These are phyloP conservation scores for Pollenia angustigena DNA, from an alignment of 2,888 invertebrate genomes.

Conservation along the genomic window DNA sequence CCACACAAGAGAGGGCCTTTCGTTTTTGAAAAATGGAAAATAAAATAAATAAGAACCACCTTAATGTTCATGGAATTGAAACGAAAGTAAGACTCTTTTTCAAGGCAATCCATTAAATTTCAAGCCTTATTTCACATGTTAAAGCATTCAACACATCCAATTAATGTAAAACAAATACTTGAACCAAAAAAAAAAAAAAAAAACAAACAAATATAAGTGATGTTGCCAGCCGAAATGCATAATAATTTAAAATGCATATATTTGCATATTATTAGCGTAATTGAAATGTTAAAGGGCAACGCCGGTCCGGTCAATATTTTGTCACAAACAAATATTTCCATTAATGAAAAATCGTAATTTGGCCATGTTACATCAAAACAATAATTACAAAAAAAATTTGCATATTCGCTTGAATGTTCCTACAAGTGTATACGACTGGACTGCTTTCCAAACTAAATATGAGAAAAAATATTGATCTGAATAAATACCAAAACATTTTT, in stretches of 20 bases:
- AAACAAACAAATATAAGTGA: not conserved
- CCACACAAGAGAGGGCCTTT: too few relatives aligned
- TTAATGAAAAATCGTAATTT: constrained; percentile 31
- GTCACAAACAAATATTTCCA: constrained; percentile 36
- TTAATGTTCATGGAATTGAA: too few relatives aligned
- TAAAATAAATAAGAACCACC: too few relatives aligned
- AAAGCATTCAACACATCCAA: too few relatives aligned
- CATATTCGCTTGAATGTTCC: constrained; percentile 38
- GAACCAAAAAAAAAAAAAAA: not conserved
- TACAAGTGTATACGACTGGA: not conserved
- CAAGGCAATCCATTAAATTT: too few relatives aligned
- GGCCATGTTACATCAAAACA: constrained; percentile 4
- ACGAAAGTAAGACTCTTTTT: too few relatives aligned
- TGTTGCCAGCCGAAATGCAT: not conserved
- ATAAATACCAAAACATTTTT: constrained; percentile 62
- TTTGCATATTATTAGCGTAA: constrained; percentile 55
- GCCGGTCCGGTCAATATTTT: constrained; percentile 25
- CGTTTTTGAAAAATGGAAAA: too few relatives aligned
- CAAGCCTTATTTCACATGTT: too few relatives aligned
- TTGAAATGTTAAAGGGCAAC: constrained; percentile 58
- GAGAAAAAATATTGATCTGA: constrained; percentile 48
- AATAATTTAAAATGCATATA: constrained; percentile 45
- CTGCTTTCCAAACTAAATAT: constrained; percentile 5
- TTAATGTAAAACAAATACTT: too few relatives aligned
- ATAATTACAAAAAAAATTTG: constrained; percentile 46